Percentiles rank a stretch among this genome's conserved stretches.
These are phyloP conservation scores for Ypsolopha sequella DNA, from an alignment of 2,888 invertebrate species.

Conservation along the genomic window DNA sequence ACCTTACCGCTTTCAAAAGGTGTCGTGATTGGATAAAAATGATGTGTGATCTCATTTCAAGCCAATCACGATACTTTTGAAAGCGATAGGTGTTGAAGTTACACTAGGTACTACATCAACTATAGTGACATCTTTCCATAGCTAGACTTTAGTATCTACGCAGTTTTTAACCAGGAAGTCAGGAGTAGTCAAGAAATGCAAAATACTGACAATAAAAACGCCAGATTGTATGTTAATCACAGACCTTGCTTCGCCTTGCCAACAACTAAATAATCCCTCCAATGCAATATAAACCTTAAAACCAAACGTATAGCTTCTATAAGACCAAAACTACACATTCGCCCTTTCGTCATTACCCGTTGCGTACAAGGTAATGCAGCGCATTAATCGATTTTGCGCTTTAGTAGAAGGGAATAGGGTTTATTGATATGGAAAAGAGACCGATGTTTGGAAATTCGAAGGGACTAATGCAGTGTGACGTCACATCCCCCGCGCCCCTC, in stretches of 20 bases:
- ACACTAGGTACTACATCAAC: too few relatives aligned
- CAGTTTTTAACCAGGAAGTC: not conserved
- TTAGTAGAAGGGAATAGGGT: not conserved
- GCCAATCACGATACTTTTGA: too few relatives aligned
- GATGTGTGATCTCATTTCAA: too few relatives aligned
- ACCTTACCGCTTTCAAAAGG: too few relatives aligned
- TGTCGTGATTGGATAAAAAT: too few relatives aligned
- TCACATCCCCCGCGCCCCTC: conserved; percentile 44
- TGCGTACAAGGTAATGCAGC: not conserved
- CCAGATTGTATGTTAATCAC: conserved; percentile 1
- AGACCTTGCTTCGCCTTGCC: not conserved
- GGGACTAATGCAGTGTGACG: conserved; percentile 45
- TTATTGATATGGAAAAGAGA: not conserved
- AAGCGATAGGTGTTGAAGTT: too few relatives aligned
- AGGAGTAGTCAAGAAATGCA: not conserved
- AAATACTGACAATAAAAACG: not conserved
- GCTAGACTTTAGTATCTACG: too few relatives aligned
- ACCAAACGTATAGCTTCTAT: not conserved
- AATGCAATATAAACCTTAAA: not conserved
- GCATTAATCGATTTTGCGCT: not conserved
- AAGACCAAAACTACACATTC: not conserved
- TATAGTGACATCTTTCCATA: too few relatives aligned
- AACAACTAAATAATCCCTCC: not conserved
- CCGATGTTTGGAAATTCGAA: conserved; percentile 15
- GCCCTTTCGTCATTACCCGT: not conserved